These are phyloP conservation scores for Numenius arquata DNA, from an alignment of 2,113 vertebrate genomes.

Conservation along the genomic window DNA sequence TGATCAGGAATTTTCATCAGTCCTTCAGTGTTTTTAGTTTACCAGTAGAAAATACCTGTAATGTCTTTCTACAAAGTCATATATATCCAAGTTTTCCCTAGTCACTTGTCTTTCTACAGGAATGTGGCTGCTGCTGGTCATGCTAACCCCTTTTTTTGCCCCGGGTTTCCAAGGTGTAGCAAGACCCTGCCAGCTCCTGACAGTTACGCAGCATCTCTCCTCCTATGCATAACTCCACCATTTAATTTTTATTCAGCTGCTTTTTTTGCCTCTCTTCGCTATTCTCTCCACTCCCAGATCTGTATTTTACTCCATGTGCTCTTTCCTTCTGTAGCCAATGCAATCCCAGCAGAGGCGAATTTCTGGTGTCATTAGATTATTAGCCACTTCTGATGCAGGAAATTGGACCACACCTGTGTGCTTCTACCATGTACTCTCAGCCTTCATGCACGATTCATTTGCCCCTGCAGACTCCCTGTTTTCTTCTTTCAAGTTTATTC, in stretches of 20 bases:
- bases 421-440: neutral
- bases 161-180: neutral
- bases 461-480: neutral
- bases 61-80: neutral
- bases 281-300: too few species aligned
- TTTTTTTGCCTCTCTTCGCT: neutral
- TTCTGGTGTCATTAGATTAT: neutral
- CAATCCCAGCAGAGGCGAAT: too few species aligned
- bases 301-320: neutral
- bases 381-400: neutral
- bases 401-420: neutral
- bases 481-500: neutral
- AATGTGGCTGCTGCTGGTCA: neutral
- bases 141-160: too few species aligned
- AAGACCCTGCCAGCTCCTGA: neutral
- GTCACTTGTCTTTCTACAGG: neutral
- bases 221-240: neutral
- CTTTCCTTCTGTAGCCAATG: neutral
- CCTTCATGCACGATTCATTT: rapidly evolving
- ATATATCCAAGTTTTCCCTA: neutral
- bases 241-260: neutral
- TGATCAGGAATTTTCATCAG: neutral
- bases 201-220: neutral
- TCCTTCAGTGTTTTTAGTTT: neutral
- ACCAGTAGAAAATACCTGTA: neutral